Conservation (phyloP, 1,140 invertebrate genomes). For the Trypoxylus dichotomus region DNA sequence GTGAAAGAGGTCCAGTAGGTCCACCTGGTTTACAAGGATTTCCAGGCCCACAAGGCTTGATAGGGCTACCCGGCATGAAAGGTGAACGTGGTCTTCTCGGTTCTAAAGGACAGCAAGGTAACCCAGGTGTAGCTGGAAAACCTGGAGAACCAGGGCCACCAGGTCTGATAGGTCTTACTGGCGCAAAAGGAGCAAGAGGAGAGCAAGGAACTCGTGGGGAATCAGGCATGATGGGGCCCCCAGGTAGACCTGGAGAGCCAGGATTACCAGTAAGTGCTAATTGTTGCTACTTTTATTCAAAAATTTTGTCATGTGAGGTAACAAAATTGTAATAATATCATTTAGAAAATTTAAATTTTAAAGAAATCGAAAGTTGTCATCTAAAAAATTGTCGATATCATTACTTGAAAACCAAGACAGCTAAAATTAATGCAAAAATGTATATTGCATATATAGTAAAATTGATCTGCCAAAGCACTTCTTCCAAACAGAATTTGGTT, state of each 20-base stretch:
- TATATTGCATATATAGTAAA: too few species aligned
- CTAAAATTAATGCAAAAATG: too few species aligned
- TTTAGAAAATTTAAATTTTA: too few species aligned
- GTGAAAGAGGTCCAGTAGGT: conserved; percentile 66
- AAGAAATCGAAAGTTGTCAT: too few species aligned
- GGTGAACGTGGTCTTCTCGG: conserved; percentile 72
- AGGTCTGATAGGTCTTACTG: conserved; percentile 68
- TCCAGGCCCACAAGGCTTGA: conserved; percentile 66
- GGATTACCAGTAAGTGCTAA: conserved; percentile 62
- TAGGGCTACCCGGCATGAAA: conserved; percentile 71
- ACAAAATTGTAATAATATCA: too few species aligned
- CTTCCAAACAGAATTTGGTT: too few species aligned
- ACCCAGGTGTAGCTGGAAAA: conserved; percentile 55
- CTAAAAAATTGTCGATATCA: too few species aligned
- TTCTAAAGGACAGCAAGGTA: conserved; percentile 73
- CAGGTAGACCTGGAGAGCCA: conserved; percentile 71
- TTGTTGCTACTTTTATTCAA: background rate
- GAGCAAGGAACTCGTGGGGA: conserved; percentile 76
- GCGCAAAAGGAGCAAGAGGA: conserved; percentile 75
- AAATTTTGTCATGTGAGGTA: too few species aligned
- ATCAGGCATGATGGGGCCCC: conserved; percentile 69
- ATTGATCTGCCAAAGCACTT: too few species aligned
- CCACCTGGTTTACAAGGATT: conserved; percentile 65
- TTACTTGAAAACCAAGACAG: too few species aligned
- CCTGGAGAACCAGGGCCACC: conserved; percentile 62